Conservation (phyloP, 2,113 vertebrate genomes). For the Cinclus cinclus region DNA sequence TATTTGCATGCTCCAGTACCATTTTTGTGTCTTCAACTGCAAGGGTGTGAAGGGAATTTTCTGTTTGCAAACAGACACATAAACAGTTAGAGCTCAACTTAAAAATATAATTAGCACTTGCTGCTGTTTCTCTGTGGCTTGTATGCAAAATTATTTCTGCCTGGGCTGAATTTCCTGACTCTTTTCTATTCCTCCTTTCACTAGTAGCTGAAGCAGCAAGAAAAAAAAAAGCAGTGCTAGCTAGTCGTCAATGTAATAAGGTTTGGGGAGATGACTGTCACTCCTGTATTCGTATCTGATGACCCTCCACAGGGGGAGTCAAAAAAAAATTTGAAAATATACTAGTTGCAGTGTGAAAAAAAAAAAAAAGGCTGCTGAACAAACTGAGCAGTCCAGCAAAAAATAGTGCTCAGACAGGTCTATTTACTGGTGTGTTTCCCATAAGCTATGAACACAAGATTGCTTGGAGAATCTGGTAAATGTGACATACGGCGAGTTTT, state of each 20-base stretch:
- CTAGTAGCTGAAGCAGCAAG: neutral
- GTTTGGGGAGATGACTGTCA: neutral
- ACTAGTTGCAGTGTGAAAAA: neutral
- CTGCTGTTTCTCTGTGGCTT: neutral
- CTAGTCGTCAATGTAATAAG: neutral
- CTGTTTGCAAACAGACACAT: conserved; percentile 54
- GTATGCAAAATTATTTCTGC: neutral
- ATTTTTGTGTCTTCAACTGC: neutral
- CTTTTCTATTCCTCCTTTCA: neutral
- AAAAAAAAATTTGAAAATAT: neutral
- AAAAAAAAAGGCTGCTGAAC: neutral
- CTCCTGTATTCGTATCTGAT: neutral
- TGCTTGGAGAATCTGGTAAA: neutral
- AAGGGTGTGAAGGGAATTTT: conserved; percentile 14
- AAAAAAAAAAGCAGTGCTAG: neutral
- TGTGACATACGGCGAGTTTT: neutral
- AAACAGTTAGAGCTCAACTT: conserved; percentile 6
- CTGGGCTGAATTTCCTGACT: neutral
- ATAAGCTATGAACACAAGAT: neutral
- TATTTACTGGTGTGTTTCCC: neutral
- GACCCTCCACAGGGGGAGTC: neutral
- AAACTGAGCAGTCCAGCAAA: neutral
- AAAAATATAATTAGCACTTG: conserved; percentile 34
- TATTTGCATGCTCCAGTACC: neutral
- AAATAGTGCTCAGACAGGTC: neutral